These are phyloP conservation scores for Lophotis ruficrista DNA, from an alignment of 2,113 vertebrate genomes.

Conservation along the genomic window DNA sequence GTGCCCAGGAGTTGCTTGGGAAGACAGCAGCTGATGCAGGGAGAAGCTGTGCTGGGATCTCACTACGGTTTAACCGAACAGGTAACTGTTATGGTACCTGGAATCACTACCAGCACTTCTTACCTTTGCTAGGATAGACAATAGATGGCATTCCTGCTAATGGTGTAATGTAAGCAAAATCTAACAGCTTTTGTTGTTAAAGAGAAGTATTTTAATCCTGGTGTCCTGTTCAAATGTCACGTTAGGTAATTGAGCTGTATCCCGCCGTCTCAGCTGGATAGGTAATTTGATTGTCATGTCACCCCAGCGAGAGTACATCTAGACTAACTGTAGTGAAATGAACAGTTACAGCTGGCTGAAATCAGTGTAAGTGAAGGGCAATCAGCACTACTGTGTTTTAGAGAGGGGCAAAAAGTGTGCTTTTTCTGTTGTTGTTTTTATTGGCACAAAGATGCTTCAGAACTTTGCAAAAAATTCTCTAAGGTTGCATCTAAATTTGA, in stretches of 20 bases:
- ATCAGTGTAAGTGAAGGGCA: not conserved
- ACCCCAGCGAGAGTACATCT: not conserved
- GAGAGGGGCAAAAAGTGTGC: not conserved
- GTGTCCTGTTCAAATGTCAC: not conserved
- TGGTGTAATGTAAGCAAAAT: not conserved
- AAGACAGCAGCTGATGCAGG: not conserved
- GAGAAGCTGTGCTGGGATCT: not conserved
- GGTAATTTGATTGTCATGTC: not conserved
- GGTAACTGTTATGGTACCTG: not conserved
- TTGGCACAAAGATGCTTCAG: not conserved
- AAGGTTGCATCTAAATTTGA: not conserved
- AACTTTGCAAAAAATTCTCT: not conserved
- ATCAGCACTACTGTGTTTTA: not conserved
- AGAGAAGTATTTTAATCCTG: not conserved
- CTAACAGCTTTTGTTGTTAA: not conserved
- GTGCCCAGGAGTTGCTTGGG: not conserved
- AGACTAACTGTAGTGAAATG: not conserved
- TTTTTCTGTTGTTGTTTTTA: not conserved
- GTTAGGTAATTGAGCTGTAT: not conserved
- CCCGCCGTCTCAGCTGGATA: not conserved
- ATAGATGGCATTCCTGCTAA: fast-evolving
- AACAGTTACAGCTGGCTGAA: not conserved
- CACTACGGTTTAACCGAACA: not conserved
- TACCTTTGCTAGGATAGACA: not conserved
- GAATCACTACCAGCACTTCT: not conserved